These are phyloP conservation scores for Delphinapterus leucas DNA, from an alignment of 2,113 vertebrate species.

Conservation along the genomic window DNA sequence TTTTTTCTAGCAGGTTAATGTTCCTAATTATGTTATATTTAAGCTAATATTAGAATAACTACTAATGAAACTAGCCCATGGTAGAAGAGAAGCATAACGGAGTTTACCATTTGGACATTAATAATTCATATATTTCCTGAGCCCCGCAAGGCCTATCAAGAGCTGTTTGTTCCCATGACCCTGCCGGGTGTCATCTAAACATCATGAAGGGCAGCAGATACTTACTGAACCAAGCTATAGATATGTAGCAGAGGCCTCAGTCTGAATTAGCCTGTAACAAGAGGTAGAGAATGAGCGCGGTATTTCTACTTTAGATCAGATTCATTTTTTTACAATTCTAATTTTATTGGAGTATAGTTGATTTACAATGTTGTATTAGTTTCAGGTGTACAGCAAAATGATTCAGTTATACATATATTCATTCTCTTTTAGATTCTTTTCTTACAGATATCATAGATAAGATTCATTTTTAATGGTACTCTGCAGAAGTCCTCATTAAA, in stretches of 20 bases:
- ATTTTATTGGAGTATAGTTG: background rate
- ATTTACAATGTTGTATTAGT: background rate
- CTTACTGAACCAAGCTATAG: background rate
- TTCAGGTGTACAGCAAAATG: background rate
- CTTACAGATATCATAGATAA: background rate
- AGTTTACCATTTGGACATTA: background rate
- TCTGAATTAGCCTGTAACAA: background rate
- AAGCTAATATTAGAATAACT: background rate
- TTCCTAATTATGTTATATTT: conserved; percentile 7
- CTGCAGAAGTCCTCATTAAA: background rate
- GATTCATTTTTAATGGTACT: background rate
- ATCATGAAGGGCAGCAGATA: background rate
- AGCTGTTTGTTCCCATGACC: background rate
- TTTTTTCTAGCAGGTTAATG: background rate
- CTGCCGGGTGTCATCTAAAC: background rate
- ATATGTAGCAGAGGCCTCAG: background rate
- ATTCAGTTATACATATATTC: background rate
- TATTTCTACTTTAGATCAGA: background rate
- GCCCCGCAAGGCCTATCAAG: background rate
- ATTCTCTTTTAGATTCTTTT: background rate
- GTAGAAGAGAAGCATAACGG: background rate
- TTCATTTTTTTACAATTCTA: background rate
- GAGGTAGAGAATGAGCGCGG: background rate
- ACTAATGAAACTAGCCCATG: background rate
- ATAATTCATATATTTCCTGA: background rate